Evolutionary conservation across 2,888 invertebrate genomes (phyloP).

Genomic region (Ligdia adustata): DNA sequence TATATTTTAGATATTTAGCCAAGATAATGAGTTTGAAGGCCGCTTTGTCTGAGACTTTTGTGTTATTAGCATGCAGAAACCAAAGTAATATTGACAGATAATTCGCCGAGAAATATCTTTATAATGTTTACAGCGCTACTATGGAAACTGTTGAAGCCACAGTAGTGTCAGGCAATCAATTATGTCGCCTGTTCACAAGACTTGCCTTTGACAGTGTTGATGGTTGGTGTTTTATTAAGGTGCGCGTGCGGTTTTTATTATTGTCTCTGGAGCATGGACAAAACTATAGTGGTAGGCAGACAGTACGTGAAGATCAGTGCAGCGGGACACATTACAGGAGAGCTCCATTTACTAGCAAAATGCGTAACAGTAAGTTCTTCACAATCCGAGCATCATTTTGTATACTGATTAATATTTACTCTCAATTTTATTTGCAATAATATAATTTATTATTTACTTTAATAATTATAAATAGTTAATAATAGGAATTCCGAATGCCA

Average conservation of each 20-base stretch:
- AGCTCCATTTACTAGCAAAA: neutral
- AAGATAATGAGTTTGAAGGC: too few relatives aligned
- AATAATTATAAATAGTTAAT: too few relatives aligned
- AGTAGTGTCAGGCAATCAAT: slow-evolving; percentile 28
- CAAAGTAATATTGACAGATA: slow-evolving; percentile 2
- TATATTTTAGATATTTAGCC: too few relatives aligned
- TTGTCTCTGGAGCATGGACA: slow-evolving; percentile 11
- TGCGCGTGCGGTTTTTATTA: slow-evolving; percentile 8
- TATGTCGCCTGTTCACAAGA: slow-evolving; percentile 17
- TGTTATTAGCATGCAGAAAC: too few relatives aligned
- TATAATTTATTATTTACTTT: too few relatives aligned
- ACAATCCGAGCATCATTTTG: too few relatives aligned
- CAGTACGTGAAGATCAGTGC: slow-evolving; percentile 1
- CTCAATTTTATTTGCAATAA: too few relatives aligned
- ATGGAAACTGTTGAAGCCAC: slow-evolving; percentile 14
- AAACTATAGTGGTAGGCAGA: slow-evolving; percentile 6
- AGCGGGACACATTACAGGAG: neutral
- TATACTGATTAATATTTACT: too few relatives aligned
- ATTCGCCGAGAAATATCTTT: too few relatives aligned
- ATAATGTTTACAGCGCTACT: slow-evolving; percentile 17
- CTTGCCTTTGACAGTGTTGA: slow-evolving; percentile 10
- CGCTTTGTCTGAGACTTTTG: too few relatives aligned
- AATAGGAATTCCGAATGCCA: too few relatives aligned
- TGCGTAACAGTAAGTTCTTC: slow-evolving; percentile 13
- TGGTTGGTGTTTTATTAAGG: neutral